Evolutionary conservation across 1,140 invertebrate species (phyloP).

Genomic region (Drosophila tristis): DNA sequence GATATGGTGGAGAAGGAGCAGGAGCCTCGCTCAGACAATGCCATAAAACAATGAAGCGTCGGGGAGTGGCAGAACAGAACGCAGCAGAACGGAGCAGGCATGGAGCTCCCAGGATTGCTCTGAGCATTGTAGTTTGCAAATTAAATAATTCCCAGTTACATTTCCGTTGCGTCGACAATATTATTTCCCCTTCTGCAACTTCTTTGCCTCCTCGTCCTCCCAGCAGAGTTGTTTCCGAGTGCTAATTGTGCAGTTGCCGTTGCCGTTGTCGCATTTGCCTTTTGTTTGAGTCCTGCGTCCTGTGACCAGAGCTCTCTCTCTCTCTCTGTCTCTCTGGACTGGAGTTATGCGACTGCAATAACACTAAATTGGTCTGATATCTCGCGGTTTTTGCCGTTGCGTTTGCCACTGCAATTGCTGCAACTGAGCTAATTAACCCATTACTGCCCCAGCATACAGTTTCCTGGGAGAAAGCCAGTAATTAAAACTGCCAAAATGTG

Average conservation of each 20-base stretch:
- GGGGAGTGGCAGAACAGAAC: slow-evolving; percentile 1
- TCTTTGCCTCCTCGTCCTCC: slow-evolving; percentile 34
- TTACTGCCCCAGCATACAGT: slow-evolving; percentile 18
- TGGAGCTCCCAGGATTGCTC: slow-evolving; percentile 39
- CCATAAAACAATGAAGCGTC: slow-evolving; percentile 63
- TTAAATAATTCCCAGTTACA: slow-evolving; percentile 82
- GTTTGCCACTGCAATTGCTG: slow-evolving; percentile 39
- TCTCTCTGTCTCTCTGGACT: slow-evolving; percentile 48
- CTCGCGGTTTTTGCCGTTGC: slow-evolving; percentile 68
- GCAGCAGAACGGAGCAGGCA: slow-evolving; percentile 7
- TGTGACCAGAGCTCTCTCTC: slow-evolving; percentile 6
- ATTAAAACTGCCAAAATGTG: slow-evolving; percentile 10
- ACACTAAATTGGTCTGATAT: slow-evolving; percentile 81
- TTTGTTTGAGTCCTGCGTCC: slow-evolving; percentile 64
- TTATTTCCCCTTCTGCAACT: slow-evolving; percentile 65
- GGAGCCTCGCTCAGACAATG: slow-evolving; percentile 62
- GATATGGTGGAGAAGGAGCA: slow-evolving; percentile 29
- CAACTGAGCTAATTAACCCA: slow-evolving; percentile 60
- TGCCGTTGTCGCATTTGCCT: slow-evolving; percentile 58
- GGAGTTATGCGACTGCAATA: slow-evolving; percentile 81
- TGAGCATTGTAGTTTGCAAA: slow-evolving; percentile 77
- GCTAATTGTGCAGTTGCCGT: slow-evolving; percentile 77
- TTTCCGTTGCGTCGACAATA: slow-evolving; percentile 80
- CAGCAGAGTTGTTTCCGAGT: slow-evolving; percentile 66
- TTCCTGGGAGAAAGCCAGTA: slow-evolving; percentile 14